These are phyloP conservation scores for Hystrix brachyura DNA, from an alignment of 2,113 vertebrate species.

Conservation along the genomic window DNA sequence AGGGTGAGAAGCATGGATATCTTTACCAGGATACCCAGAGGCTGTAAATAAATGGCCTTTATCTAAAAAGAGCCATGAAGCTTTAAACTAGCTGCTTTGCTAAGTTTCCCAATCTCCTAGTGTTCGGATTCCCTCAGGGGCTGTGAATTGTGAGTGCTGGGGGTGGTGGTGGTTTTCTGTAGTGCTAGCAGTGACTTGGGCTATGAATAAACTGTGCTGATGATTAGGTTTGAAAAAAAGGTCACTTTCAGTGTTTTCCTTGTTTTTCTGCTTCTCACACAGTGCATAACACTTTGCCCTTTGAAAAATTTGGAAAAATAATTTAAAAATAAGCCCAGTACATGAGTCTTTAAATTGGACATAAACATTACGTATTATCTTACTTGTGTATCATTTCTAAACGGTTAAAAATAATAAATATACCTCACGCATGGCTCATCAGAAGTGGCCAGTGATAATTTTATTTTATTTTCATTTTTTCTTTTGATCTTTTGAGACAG, in stretches of 20 bases:
- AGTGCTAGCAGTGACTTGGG: accelerated
- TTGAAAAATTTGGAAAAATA: background rate
- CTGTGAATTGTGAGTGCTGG: accelerated
- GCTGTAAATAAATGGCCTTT: background rate
- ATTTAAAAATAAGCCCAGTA: background rate
- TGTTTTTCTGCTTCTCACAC: background rate
- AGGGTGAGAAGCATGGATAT: background rate
- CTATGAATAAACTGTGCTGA: background rate
- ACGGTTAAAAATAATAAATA: background rate
- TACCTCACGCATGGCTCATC: accelerated
- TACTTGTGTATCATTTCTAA: background rate
- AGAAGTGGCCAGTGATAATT: background rate
- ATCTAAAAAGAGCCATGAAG: background rate
- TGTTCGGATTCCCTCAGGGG: background rate
- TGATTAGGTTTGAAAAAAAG: background rate
- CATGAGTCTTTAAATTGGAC: background rate
- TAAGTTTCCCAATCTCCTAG: too few species aligned
- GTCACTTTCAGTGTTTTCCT: background rate
- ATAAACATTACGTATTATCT: background rate
- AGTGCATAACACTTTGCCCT: background rate
- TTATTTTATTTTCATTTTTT: background rate
- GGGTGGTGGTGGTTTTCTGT: background rate
- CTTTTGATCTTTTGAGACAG: background rate
- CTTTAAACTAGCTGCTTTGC: background rate
- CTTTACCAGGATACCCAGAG: background rate